These are phyloP conservation scores for Miniopterus natalensis DNA, from an alignment of 2,113 vertebrate genomes.

Conservation along the genomic window DNA sequence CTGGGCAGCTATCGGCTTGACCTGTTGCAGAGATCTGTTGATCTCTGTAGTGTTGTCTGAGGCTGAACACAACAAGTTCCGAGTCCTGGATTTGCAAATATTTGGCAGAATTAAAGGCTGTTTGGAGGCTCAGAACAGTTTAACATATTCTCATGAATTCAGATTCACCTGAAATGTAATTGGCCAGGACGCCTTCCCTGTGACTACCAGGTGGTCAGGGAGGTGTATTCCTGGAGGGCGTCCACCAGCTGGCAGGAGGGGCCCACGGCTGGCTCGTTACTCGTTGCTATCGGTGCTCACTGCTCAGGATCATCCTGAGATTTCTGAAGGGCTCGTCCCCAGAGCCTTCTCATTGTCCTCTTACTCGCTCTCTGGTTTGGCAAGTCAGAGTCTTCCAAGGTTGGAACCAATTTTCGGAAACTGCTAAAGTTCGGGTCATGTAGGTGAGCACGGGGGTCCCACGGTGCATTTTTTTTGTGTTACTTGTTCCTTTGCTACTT, in stretches of 20 bases:
- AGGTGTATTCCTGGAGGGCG: accelerated
- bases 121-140: not conserved
- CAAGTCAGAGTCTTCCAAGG: not conserved
- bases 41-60: accelerated
- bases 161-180: not conserved
- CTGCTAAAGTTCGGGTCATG: not conserved
- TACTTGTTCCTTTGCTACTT: accelerated
- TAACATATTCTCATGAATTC: not conserved
- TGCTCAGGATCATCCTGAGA: accelerated
- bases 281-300: accelerated
- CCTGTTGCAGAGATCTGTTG: accelerated
- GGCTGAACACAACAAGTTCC: accelerated
- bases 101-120: too few relatives aligned
- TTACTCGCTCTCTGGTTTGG: accelerated
- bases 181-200: not conserved
- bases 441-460: accelerated
- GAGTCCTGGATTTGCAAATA: not conserved
- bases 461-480: not conserved
- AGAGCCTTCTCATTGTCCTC: not conserved
- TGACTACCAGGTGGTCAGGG: not conserved
- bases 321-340: not conserved
- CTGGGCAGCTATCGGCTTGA: accelerated
- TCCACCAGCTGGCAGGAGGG: accelerated
- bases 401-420: too few relatives aligned
- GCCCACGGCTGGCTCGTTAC: accelerated